phyloP scores from a whole-genome alignment of 2,797 vertebrate genomes.

The Gallinago stenura region DNA sequence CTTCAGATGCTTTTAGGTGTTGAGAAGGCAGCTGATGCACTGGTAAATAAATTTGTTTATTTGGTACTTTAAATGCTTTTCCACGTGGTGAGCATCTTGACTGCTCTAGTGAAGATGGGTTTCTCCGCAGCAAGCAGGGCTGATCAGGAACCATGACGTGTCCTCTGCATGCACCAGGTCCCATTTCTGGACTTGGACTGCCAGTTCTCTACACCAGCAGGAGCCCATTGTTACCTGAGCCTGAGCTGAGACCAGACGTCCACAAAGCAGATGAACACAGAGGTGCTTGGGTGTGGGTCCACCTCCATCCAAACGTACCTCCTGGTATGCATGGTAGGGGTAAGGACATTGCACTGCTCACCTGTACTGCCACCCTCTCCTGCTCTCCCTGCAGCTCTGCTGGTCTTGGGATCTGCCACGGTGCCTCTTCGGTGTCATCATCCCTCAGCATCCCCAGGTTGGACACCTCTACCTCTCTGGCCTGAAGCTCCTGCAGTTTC shows the following conservation, averaged over 20 bases:
- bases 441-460: conserved; percentile 57
- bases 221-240: neutral
- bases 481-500: conserved; percentile 76
- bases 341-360: neutral
- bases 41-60: neutral
- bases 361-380: conserved; percentile 69
- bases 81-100: neutral
- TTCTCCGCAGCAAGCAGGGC: neutral
- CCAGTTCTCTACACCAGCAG: neutral
- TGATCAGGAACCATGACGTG: neutral
- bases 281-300: neutral
- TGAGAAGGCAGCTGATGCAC: neutral
- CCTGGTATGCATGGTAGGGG: neutral
- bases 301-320: neutral
- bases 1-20: neutral
- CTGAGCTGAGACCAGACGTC: neutral
- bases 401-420: neutral
- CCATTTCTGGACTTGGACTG: neutral
- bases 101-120: neutral
- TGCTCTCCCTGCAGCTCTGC: conserved; percentile 28
- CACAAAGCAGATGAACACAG: neutral
- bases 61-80: neutral
- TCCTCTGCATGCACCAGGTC: neutral
- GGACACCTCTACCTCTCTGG: conserved; percentile 1
- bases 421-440: conserved; percentile 38